phyloP scores from a whole-genome alignment of 2,113 vertebrate genomes.

The Phoenicopterus ruber region DNA sequence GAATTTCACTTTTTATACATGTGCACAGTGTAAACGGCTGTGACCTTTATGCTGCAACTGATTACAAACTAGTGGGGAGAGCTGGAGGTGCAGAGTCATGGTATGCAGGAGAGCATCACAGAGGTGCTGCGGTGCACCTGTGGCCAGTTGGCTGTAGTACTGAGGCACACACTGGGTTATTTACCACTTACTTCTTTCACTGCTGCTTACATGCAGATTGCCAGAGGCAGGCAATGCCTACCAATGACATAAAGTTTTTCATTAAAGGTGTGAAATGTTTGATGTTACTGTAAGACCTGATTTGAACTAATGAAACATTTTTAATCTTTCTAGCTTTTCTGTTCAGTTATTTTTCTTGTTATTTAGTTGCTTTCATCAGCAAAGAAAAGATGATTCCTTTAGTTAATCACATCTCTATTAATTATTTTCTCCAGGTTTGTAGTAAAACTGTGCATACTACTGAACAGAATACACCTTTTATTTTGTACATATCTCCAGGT shows the following conservation, averaged over 20 bases:
- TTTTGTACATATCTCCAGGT: background rate
- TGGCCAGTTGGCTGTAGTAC: background rate
- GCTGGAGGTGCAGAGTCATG: no score
- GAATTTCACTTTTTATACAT: background rate
- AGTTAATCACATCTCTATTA: background rate
- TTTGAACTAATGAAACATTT: background rate
- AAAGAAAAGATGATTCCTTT: background rate
- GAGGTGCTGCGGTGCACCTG: background rate
- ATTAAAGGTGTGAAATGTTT: background rate
- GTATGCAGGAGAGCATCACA: background rate
- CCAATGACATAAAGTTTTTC: background rate
- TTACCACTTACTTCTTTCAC: background rate
- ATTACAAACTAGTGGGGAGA: background rate
- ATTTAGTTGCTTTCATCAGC: background rate
- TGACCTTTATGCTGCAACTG: background rate
- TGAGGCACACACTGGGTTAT: no score
- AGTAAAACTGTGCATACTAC: background rate
- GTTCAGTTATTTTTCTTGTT: background rate
- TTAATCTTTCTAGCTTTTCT: background rate
- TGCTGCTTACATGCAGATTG: background rate
- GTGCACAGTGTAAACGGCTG: background rate
- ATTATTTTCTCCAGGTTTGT: background rate
- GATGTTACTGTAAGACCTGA: background rate
- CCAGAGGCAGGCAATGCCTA: background rate
- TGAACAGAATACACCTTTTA: background rate